Conservation (phyloP, 2,888 invertebrate genomes). For the Anorthoa munda region DNA sequence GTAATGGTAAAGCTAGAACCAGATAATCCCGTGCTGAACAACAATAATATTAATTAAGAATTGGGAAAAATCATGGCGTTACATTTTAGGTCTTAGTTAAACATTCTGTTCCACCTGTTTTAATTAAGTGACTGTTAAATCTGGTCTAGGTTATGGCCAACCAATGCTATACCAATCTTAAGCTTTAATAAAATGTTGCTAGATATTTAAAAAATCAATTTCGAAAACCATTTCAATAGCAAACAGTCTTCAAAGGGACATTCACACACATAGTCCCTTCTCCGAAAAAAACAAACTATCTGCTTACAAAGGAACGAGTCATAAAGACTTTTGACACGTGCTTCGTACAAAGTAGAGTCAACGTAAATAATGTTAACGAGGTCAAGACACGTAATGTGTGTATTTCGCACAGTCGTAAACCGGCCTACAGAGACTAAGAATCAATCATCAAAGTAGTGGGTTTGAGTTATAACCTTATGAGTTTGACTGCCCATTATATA, state of each 20-base stretch:
- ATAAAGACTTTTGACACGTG: slow-evolving; percentile 75
- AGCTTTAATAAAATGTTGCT: background rate
- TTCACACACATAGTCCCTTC: slow-evolving; percentile 30
- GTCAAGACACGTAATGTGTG: slow-evolving; percentile 78
- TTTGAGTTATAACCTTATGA: slow-evolving; percentile 65
- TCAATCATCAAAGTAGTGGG: slow-evolving; percentile 74
- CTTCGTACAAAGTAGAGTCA: slow-evolving; percentile 70
- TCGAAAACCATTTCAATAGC: slow-evolving; percentile 31
- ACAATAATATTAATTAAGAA: background rate
- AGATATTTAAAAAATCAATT: slow-evolving; percentile 35
- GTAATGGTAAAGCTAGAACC: background rate
- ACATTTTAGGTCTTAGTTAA: background rate
- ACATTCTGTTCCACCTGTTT: background rate
- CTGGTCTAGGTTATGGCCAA: too few relatives aligned
- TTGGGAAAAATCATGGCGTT: background rate
- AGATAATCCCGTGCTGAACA: background rate
- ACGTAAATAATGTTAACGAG: slow-evolving; percentile 79
- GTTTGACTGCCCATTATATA: slow-evolving; percentile 47
- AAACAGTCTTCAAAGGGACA: slow-evolving; percentile 41
- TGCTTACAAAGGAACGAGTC: slow-evolving; percentile 66
- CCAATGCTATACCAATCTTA: too few relatives aligned
- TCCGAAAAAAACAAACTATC: slow-evolving; percentile 61
- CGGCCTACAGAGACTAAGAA: slow-evolving; percentile 73
- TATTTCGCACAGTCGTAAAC: slow-evolving; percentile 79
- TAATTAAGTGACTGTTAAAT: background rate